These are phyloP conservation scores for Sesia apiformis DNA, from an alignment of 2,888 invertebrate genomes.

Conservation along the genomic window DNA sequence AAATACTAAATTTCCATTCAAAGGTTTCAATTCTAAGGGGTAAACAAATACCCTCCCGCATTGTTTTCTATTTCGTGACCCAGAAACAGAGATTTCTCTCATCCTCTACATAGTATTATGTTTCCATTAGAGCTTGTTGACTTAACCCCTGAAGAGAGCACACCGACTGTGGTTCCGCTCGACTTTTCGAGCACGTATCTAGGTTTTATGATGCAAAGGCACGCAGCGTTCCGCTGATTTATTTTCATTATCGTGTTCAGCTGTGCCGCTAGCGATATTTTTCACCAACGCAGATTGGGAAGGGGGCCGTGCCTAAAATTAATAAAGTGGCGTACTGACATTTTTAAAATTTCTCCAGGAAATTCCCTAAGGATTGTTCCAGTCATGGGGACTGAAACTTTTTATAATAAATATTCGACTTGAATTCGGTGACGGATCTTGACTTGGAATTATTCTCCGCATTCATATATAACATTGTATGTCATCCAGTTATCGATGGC, in stretches of 20 bases:
- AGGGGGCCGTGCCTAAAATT: constrained; percentile 31
- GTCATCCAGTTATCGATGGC: constrained; percentile 56
- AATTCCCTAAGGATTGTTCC: constrained; percentile 1
- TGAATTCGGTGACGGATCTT: constrained; percentile 33
- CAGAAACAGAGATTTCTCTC: constrained; percentile 41
- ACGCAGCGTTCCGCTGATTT: constrained; percentile 37
- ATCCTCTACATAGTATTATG: constrained; percentile 42
- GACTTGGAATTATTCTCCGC: constrained; percentile 50
- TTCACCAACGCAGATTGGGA: constrained; percentile 27
- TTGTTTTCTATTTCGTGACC: constrained; percentile 46
- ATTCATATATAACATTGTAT: constrained; percentile 62
- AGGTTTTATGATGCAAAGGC: constrained; percentile 42
- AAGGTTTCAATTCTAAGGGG: constrained; percentile 42
- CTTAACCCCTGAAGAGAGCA: constrained; percentile 43
- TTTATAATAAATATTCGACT: constrained; percentile 9
- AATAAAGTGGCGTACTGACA: constrained; percentile 22
- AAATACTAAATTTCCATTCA: constrained; percentile 27
- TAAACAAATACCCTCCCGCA: constrained; percentile 41
- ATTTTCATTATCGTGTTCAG: constrained; percentile 48
- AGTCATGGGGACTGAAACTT: constrained; percentile 12
- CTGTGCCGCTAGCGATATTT: constrained; percentile 32
- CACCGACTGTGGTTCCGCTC: constrained; percentile 28
- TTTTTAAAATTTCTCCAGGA: not conserved
- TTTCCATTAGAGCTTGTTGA: constrained; percentile 60
- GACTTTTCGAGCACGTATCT: constrained; percentile 25